Percentiles rank a stretch among this genome's conserved stretches.
Conservation (phyloP, 37 sponge, comb jelly and placozoan genomes). For the Geodia barretti region DNA sequence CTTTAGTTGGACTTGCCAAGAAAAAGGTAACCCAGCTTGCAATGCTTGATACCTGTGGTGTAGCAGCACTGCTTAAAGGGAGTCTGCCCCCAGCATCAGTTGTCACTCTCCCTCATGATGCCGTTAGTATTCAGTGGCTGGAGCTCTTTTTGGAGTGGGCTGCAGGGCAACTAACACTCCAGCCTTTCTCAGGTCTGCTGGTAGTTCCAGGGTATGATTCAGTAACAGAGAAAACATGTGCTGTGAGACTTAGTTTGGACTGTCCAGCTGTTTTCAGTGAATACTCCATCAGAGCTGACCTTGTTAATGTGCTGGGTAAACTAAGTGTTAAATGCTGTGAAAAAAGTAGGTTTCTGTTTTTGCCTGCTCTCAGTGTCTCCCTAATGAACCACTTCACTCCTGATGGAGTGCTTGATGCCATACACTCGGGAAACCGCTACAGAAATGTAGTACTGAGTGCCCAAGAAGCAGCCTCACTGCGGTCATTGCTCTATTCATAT, state of each 20-base stretch:
- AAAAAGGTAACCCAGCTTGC: not conserved
- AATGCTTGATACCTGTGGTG: not conserved
- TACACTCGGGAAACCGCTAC: not conserved
- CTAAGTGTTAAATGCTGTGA: not conserved
- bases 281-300: not conserved
- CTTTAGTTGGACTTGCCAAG: not conserved
- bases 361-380: not conserved
- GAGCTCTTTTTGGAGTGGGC: slow-evolving; percentile 54
- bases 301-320: not conserved
- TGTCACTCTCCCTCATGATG: slow-evolving; percentile 3
- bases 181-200: not conserved
- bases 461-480: not conserved
- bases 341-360: not conserved
- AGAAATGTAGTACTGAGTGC: not conserved
- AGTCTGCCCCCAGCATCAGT: not conserved
- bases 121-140: slow-evolving; percentile 27
- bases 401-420: slow-evolving; percentile 31
- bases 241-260: slow-evolving; percentile 1
- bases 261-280: slow-evolving; percentile 5
- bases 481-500: not conserved
- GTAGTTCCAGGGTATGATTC: slow-evolving; percentile 20
- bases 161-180: not conserved
- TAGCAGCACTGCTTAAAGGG: not conserved
- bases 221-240: not conserved
- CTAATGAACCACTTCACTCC: slow-evolving; percentile 4